These are phyloP conservation scores for Hemibagrus guttatus DNA, from an alignment of 2,797 vertebrate genomes.

Conservation along the genomic window DNA sequence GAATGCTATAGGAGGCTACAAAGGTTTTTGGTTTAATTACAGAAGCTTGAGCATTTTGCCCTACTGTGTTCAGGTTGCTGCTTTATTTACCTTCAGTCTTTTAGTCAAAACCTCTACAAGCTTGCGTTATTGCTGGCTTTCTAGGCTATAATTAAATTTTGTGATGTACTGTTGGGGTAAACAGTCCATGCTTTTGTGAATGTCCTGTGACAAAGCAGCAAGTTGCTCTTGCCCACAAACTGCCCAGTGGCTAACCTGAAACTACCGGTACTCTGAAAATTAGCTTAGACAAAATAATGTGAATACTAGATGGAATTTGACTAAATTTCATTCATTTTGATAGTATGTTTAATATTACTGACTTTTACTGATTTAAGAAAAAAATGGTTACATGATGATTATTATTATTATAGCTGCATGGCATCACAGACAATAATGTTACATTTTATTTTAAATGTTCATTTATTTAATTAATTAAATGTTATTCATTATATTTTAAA, in stretches of 20 bases:
- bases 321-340: neutral
- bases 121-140: conserved; percentile 14
- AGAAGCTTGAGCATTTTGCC: neutral
- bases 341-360: neutral
- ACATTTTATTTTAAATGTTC: neutral
- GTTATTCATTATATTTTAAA: too few relatives aligned
- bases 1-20: neutral
- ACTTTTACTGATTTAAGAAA: neutral
- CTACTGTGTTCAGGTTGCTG: neutral
- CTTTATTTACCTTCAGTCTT: conserved; percentile 11
- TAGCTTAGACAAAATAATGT: neutral
- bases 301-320: neutral
- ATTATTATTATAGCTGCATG: neutral
- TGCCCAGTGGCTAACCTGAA: conserved; percentile 71
- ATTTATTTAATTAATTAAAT: too few relatives aligned
- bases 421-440: neutral
- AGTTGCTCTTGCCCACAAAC: conserved; percentile 75
- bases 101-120: neutral
- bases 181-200: conserved; percentile 61
- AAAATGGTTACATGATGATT: neutral
- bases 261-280: neutral
- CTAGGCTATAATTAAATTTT: conserved; percentile 32
- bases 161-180: conserved; percentile 24
- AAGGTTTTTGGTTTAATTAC: neutral
- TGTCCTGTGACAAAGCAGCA: conserved; percentile 76